Conservation (phyloP, 2,797 vertebrate genomes). For the Anisognathus igniventris region DNA sequence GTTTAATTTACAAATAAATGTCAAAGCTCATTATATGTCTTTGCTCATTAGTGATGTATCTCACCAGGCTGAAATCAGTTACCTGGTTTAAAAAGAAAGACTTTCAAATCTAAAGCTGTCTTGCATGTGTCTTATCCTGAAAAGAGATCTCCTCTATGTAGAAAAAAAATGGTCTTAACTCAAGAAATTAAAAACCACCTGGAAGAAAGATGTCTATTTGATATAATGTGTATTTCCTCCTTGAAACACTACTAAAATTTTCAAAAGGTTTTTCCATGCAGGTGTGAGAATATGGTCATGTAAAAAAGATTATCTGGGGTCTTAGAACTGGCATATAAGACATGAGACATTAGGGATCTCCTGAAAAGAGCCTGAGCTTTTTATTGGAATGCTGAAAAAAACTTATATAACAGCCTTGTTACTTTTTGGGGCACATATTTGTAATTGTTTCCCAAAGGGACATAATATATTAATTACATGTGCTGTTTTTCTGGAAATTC, state of each 20-base stretch:
- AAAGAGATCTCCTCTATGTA: background rate
- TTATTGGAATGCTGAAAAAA: background rate
- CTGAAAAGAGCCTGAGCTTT: background rate
- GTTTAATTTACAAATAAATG: background rate
- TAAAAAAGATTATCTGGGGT: background rate
- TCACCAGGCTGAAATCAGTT: background rate
- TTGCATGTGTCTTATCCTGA: background rate
- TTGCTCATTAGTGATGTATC: background rate
- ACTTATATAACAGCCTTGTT: background rate
- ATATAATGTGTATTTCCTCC: background rate
- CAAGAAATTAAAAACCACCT: background rate
- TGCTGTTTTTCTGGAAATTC: background rate
- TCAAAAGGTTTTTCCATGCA: background rate
- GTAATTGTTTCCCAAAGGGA: background rate
- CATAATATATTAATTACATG: slow-evolving; percentile 3
- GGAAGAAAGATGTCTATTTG: background rate
- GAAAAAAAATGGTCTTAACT: background rate
- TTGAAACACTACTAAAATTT: background rate
- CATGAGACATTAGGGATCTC: background rate
- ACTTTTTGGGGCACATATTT: background rate
- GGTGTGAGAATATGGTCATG: background rate
- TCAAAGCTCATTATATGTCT: background rate
- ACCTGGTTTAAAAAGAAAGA: background rate
- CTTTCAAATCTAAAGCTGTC: background rate
- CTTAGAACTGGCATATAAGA: background rate